Conservation (phyloP, 1,140 invertebrate species). For the Lepidurus apus region DNA sequence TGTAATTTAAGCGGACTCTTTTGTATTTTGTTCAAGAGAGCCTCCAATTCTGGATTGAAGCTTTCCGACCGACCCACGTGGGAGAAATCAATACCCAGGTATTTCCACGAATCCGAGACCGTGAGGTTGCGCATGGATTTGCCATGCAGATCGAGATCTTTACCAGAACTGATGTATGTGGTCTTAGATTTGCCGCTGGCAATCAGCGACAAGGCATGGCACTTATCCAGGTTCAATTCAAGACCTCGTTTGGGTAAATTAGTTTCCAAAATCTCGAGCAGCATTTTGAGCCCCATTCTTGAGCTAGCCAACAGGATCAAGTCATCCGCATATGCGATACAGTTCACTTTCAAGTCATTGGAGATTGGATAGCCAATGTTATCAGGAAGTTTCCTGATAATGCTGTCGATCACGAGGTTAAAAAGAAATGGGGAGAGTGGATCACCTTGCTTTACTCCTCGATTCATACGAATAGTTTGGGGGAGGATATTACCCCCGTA, state of each 20-base stretch:
- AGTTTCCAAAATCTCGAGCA: not conserved
- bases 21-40: not conserved
- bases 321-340: slow-evolving; percentile 39
- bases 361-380: not conserved
- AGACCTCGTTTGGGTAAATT: not conserved
- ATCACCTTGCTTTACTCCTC: not conserved
- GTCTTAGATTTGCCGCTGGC: not conserved
- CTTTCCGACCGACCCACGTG: not conserved
- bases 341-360: not conserved
- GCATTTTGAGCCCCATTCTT: not conserved
- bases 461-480: not conserved
- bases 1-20: not conserved
- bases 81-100: not conserved
- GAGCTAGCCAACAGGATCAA: not conserved
- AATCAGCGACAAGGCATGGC: not conserved
- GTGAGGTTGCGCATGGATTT: not conserved
- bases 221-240: not conserved
- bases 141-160: not conserved
- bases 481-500: not conserved
- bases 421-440: not conserved
- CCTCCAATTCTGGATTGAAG: not conserved
- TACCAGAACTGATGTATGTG: not conserved
- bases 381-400: not conserved
- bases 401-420: not conserved
- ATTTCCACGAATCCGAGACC: not conserved